phyloP scores from a whole-genome alignment of 2,797 vertebrate species.

The Alectoris magna region DNA sequence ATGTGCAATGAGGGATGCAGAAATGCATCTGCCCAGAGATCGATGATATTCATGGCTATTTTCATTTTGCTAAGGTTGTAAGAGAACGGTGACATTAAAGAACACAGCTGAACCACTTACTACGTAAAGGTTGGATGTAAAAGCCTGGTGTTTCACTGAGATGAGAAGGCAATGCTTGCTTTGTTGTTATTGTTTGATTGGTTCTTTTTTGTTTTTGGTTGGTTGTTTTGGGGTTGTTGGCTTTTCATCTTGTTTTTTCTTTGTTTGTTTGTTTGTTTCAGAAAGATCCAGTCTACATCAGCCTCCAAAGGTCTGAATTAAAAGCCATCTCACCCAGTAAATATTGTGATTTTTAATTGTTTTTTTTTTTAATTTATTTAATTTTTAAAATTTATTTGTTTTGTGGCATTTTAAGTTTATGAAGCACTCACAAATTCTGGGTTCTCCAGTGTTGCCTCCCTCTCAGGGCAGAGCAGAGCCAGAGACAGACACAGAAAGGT shows the following conservation, averaged over 20 bases:
- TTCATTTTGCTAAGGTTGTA: not conserved
- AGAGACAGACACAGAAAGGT: not conserved
- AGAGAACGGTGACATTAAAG: not conserved
- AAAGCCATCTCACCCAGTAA: not conserved
- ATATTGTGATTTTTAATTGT: not conserved
- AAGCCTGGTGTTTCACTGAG: not conserved
- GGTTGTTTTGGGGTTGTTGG: not conserved
- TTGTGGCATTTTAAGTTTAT: not conserved
- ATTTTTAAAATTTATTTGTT: no score
- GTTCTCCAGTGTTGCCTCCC: not conserved
- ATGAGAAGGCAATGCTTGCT: not conserved
- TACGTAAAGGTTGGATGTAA: not conserved
- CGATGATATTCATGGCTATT: not conserved
- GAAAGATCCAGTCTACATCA: not conserved
- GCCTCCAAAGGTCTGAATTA: not conserved
- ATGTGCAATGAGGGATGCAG: not conserved
- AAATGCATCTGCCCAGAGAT: not conserved
- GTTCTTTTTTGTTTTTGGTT: not conserved
- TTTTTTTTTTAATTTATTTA: no score
- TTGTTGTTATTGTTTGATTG: not conserved
- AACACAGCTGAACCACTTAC: not conserved
- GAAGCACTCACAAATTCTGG: not conserved
- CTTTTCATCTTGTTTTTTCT: not conserved
- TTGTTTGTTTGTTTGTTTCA: not conserved
- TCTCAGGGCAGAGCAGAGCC: not conserved